These are phyloP conservation scores for Saturnia pavonia DNA, from an alignment of 2,888 invertebrate species.

Conservation along the genomic window DNA sequence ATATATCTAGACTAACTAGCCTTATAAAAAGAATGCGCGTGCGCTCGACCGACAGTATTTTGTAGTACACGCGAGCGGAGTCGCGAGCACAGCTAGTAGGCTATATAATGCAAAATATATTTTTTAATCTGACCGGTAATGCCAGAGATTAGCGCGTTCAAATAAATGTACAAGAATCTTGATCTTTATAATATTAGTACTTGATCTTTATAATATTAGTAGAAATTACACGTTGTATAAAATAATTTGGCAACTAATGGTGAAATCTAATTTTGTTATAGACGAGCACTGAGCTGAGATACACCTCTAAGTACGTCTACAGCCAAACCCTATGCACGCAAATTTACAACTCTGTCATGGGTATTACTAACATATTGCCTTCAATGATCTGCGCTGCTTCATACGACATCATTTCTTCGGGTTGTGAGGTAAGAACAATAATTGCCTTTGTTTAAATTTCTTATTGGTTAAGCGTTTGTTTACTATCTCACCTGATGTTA, in stretches of 20 bases:
- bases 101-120: no score
- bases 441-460: neutral
- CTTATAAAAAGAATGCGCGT: no score
- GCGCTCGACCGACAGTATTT: no score
- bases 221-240: neutral
- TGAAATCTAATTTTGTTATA: slow-evolving; percentile 31
- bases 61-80: no score
- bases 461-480: neutral
- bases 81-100: no score
- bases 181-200: no score
- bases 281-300: slow-evolving; percentile 43
- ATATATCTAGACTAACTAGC: no score
- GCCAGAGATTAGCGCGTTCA: no score
- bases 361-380: slow-evolving; percentile 41
- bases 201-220: no score
- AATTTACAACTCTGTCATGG: slow-evolving; percentile 34
- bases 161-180: no score
- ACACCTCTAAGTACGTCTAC: slow-evolving; percentile 49
- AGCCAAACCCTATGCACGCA: slow-evolving; percentile 43
- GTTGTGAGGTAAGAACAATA: slow-evolving; percentile 51
- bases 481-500: no score
- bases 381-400: slow-evolving; percentile 58
- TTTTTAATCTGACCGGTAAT: no score
- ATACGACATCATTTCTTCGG: slow-evolving; percentile 44
- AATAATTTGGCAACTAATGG: neutral